Evolutionary conservation across 2,888 invertebrate species (phyloP), one percentile per base, ranked within the genome.

Genomic region (Apamea epomidion): DNA sequence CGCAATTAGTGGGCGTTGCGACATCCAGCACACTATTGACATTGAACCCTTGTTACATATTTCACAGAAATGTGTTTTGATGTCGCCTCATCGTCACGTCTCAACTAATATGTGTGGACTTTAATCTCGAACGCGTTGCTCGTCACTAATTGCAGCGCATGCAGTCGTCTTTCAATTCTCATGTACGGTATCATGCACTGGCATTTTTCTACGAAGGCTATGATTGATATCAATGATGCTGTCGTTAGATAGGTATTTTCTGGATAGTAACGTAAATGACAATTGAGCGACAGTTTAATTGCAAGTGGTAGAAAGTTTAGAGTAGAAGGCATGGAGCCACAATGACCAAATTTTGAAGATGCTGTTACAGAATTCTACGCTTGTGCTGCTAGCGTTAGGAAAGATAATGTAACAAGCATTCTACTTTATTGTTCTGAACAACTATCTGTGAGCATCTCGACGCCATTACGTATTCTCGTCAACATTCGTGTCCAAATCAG

Each of bases 31-130:
- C 93, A 92, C 93, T 95, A 95, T 96, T 96, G 96, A 97, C 96
- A 96, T 96, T 97, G 96, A 96, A 95, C 95, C 93, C 93, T 93
- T 92, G 94, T 94, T 94, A 95, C 95, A 94, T 94, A 95, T 95
- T 96, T 96, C 96, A 96, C 93, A 93, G 96, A 96, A 96, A 93
- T 93, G 93, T 93, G 94, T 93, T 93, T 93, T 93, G 93, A 94
- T 94, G 92, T 93, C 92, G 92, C 89, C 90, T 91, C 91, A 90
- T 90, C 88, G 88, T 89, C 90, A 90, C 92, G 92, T 92, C 92
- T 89, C 89, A 89, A 91, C 90, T 92, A 92, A 92, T 93, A 92
- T 90, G 91, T 88, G 90, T 84, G 88, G 87, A 90, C 92, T 92
- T 92, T 92, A 91, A 91, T 92, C 92, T 90, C 87, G 84, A 88